Conservation (phyloP, 2,888 invertebrate genomes). For the Tachina fera region DNA sequence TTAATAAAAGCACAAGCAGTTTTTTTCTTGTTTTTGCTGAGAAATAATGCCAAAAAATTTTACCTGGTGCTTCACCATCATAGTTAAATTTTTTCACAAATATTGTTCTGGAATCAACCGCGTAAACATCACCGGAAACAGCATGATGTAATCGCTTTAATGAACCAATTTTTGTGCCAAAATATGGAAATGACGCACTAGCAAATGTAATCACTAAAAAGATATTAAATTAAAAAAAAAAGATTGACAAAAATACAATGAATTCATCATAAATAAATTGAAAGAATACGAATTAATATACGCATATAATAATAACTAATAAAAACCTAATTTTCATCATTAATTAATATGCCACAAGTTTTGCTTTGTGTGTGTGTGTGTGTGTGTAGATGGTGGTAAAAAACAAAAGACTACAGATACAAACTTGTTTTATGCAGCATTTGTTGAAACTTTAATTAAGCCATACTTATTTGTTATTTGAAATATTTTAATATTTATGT, state of each 20-base stretch:
- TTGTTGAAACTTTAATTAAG: constrained; percentile 3
- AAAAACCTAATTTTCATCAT: constrained; percentile 18
- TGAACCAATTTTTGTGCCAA: constrained; percentile 90
- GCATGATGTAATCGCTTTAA: constrained; percentile 92
- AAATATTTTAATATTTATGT: no score
- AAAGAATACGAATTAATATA: constrained; percentile 8
- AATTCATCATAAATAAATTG: constrained; percentile 20
- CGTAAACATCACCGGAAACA: constrained; percentile 93
- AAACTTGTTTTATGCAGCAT: constrained; percentile 74
- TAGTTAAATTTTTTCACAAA: constrained; percentile 94
- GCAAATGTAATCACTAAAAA: constrained; percentile 75
- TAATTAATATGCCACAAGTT: not conserved
- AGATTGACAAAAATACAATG: not conserved
- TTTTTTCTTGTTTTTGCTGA: constrained; percentile 7
- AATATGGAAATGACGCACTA: constrained; percentile 85
- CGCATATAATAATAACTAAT: constrained; percentile 16
- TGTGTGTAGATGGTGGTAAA: constrained; percentile 3
- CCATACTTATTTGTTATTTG: no score
- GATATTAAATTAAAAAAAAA: constrained; percentile 58
- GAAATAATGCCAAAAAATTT: not conserved
- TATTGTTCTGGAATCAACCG: constrained; percentile 93
- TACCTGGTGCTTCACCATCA: constrained; percentile 95
- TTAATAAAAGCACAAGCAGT: not conserved
- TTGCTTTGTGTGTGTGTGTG: not conserved
- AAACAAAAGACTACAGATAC: constrained; percentile 79